Conservation (phyloP, 2,888 invertebrate species). For the Oligia strigilis region DNA sequence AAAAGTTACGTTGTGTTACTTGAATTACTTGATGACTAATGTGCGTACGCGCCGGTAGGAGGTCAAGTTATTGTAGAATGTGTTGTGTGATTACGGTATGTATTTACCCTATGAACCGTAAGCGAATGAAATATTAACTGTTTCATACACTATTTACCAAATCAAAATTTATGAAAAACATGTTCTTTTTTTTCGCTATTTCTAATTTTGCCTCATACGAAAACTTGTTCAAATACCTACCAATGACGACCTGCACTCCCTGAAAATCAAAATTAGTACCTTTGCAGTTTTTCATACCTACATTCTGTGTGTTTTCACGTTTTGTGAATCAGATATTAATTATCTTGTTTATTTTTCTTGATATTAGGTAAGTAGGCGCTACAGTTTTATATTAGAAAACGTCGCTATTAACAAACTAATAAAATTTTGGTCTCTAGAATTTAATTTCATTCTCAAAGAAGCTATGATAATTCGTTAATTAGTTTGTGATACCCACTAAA, state of each 20-base stretch:
- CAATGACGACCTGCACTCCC: not conserved
- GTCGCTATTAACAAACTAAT: not conserved
- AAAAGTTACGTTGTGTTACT: constrained; percentile 64
- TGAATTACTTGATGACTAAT: constrained; percentile 69
- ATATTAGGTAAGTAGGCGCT: not conserved
- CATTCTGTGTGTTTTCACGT: not conserved
- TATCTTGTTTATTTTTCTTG: not conserved
- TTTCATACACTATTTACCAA: too few relatives aligned
- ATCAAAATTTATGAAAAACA: not conserved
- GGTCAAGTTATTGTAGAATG: constrained; percentile 57
- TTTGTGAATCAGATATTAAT: not conserved
- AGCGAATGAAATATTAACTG: not conserved
- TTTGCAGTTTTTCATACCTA: not conserved
- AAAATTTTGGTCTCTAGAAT: not conserved
- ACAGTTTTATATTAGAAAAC: not conserved
- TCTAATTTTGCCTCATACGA: not conserved
- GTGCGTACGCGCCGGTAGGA: constrained; percentile 60
- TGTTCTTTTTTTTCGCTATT: not conserved
- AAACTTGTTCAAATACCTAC: not conserved
- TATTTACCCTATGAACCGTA: not conserved
- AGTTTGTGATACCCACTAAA: constrained; percentile 40
- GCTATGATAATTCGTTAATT: constrained; percentile 31
- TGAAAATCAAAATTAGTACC: not conserved
- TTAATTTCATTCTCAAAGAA: constrained; percentile 19
- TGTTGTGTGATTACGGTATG: constrained; percentile 17